These are phyloP conservation scores for Drosophila melanocephala DNA, from an alignment of 2,888 invertebrate species.

Conservation along the genomic window DNA sequence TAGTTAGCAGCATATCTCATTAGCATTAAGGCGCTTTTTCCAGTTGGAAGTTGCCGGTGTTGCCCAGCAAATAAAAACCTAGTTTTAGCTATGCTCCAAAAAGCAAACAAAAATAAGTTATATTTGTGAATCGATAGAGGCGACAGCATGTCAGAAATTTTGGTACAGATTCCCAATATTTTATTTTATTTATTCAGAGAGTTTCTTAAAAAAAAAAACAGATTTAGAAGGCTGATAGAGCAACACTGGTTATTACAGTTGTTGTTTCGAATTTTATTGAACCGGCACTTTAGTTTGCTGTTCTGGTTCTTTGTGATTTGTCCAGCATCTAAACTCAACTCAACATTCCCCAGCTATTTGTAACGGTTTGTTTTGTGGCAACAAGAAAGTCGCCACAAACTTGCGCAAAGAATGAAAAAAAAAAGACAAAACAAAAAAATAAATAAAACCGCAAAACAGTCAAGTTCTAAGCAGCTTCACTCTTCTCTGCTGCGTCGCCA, in stretches of 20 bases:
- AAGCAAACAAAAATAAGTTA: neutral
- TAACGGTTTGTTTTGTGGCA: conserved; percentile 65
- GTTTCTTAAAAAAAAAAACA: neutral
- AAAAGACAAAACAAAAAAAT: conserved; percentile 3
- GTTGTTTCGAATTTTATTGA: conserved; percentile 50
- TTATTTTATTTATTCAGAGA: neutral
- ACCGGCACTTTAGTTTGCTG: conserved; percentile 51
- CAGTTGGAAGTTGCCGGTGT: conserved; percentile 56
- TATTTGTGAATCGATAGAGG: neutral
- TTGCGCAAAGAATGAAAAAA: conserved; percentile 2
- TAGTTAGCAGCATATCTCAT: conserved; percentile 52
- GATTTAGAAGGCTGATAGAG: neutral
- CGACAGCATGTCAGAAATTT: neutral
- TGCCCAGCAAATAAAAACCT: neutral
- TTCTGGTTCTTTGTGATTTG: conserved; percentile 45
- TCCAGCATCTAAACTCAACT: conserved; percentile 29
- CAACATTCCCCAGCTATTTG: conserved; percentile 65
- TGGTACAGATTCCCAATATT: neutral
- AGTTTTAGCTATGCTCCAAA: neutral
- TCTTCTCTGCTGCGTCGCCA: conserved; percentile 21
- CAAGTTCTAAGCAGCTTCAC: conserved; percentile 42
- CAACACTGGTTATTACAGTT: conserved; percentile 11
- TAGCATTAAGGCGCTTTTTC: conserved; percentile 71
- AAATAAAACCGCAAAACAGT: conserved; percentile 33
- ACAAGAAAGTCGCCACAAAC: conserved; percentile 30